Base-by-base conservation (phyloP, 2,113 vertebrate genomes). In the Poeciliopsis retropinna region DNA sequence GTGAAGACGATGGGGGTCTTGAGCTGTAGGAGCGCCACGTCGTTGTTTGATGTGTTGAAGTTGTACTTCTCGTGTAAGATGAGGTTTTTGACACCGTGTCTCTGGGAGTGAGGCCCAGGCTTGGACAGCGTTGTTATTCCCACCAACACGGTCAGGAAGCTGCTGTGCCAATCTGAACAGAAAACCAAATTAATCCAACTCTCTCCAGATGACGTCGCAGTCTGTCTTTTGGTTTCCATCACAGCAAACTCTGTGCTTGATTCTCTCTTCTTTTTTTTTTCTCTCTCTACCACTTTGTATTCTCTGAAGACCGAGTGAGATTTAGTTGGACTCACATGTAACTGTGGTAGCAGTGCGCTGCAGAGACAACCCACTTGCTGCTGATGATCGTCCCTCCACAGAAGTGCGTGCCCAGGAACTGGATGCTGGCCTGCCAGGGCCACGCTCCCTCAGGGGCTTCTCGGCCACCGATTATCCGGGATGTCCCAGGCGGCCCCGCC, bases 361-460 rank as follows among this genome's bases (percentile, higher is more conserved):
- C 87, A 1, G 86, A 82, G 71, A 92, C 77, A 54, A 92, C 84
- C 81, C 80, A 88, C 9, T 1, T 41, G n/a, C 27, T 41, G 72
- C 29, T 78, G 61, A 92, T 34, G 68, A 93, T 79, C 0, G 87
- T 80, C 3, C 91, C 88, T 0, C 88, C 87, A 11, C 92, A 91
- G 54, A 67, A 27, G 47, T 92, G 91, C 1, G 0, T 72, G 8
- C 12, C 17, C 1, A 0, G 22, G 29, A 76, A 31, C 83, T 91
- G 91, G 65, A 92, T 70, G 78, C 92, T 92, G 30, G 91, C 89
- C 81, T 91, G 91, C 91, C 92, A 93, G 54, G 92, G 91, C 92
- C 92, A 93, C 1, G 87, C 85, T n/a, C 89, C 91, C 6, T 62
- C 28, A 1, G 71, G 47, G 29, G 91, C 86, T 37, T 85, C 81